Conservation (phyloP, 2,888 invertebrate genomes). For the Saturnia pavonia region DNA sequence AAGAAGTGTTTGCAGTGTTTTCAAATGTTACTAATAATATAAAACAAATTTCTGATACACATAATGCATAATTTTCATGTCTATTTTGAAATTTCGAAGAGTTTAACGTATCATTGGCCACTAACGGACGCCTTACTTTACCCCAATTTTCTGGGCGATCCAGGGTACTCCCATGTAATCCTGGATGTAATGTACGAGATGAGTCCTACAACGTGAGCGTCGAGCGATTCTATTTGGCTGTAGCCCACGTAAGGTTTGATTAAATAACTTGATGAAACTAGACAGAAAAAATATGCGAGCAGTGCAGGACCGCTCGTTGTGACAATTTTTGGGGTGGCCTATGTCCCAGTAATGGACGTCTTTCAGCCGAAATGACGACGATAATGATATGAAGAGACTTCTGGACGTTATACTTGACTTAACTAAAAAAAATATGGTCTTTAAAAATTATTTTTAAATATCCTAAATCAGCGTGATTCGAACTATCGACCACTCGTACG, state of each 20-base stretch:
- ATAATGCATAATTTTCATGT: background rate
- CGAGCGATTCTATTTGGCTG: conserved; percentile 1
- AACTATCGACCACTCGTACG: too few species aligned
- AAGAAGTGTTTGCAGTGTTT: background rate
- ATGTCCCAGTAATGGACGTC: too few species aligned
- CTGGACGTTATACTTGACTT: too few species aligned
- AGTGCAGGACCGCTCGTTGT: too few species aligned
- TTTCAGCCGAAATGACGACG: too few species aligned
- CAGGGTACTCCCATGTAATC: conserved; percentile 42
- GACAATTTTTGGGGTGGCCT: too few species aligned
- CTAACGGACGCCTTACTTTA: conserved; percentile 25
- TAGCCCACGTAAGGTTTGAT: background rate
- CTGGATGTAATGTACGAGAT: conserved; percentile 33
- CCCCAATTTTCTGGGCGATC: conserved; percentile 45
- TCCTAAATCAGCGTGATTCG: too few species aligned
- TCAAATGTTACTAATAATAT: too few species aligned
- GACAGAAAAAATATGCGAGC: too few species aligned
- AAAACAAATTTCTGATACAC: background rate
- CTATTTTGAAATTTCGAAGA: background rate
- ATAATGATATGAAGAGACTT: background rate
- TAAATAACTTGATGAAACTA: too few species aligned
- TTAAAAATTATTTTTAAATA: too few species aligned
- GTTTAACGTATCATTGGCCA: background rate
- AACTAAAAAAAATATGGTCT: too few species aligned
- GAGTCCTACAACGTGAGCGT: conserved; percentile 25